Conservation (phyloP, 2,888 invertebrate genomes). For the Drosophila anomelani region DNA sequence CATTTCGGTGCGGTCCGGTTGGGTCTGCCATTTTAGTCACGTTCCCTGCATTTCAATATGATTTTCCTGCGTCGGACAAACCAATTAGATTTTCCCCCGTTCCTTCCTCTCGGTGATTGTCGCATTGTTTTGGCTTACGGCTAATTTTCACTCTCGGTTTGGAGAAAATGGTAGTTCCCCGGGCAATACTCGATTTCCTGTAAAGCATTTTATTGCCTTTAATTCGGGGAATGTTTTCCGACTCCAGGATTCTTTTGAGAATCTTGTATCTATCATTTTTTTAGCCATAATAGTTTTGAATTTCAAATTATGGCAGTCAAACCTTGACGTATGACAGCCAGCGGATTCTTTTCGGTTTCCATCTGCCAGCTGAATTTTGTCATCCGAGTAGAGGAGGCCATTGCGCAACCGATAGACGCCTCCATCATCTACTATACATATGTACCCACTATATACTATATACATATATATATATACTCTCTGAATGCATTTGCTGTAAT, state of each 20-base stretch:
- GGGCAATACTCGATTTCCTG: conserved; percentile 8
- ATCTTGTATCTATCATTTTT: not conserved
- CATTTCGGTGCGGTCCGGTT: conserved; percentile 35
- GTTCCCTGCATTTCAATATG: conserved; percentile 65
- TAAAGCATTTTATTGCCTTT: not conserved
- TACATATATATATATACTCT: not conserved
- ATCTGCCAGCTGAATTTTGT: conserved; percentile 23
- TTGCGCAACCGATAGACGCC: conserved; percentile 37
- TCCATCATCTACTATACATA: conserved; percentile 8
- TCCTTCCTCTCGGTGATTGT: conserved; percentile 34
- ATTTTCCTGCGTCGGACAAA: conserved; percentile 44
- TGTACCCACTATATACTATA: not conserved
- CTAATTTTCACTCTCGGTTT: conserved; percentile 30
- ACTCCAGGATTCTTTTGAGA: not conserved
- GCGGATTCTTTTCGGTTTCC: conserved; percentile 3
- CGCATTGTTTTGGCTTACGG: conserved; percentile 34
- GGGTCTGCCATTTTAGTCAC: conserved; percentile 67
- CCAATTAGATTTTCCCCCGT: conserved; percentile 42
- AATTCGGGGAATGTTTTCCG: not conserved
- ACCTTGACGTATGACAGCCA: conserved; percentile 12
- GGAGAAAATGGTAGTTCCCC: not conserved
- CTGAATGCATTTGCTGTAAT: conserved; percentile 38
- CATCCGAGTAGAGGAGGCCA: conserved; percentile 18
- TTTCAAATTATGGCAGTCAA: conserved; percentile 2
- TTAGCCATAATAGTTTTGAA: not conserved